phyloP scores from a whole-genome alignment of 2,113 vertebrate genomes.

The Calyptomena viridis region DNA sequence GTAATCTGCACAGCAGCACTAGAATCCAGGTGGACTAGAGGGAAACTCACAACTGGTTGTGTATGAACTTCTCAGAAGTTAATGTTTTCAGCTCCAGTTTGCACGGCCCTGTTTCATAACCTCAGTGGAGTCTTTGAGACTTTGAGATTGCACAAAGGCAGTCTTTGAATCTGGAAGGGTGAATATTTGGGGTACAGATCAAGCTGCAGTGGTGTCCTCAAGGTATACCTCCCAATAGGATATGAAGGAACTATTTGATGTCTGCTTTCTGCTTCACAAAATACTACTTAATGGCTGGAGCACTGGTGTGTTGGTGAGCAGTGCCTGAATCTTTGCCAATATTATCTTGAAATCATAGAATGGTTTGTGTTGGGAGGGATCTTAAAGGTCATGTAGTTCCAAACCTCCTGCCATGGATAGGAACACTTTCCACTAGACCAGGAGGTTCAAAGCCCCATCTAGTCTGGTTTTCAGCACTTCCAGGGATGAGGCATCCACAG shows the following conservation, averaged over 20 bases:
- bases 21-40: not conserved
- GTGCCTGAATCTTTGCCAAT: not conserved
- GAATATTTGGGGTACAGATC: not conserved
- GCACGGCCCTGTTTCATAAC: not conserved
- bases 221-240: not conserved
- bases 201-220: not conserved
- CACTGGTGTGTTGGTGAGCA: not conserved
- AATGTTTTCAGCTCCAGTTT: not conserved
- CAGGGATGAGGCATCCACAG: not conserved
- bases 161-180: not conserved
- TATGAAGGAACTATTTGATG: fast-evolving
- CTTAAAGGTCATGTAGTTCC: not conserved
- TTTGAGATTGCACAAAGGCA: not conserved
- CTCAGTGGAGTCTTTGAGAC: no score
- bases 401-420: not conserved
- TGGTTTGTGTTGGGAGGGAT: not conserved
- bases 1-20: not conserved
- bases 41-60: not conserved
- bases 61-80: not conserved
- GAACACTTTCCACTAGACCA: not conserved
- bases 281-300: not conserved
- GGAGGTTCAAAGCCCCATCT: not conserved
- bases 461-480: not conserved
- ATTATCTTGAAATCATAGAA: not conserved
- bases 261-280: not conserved